phyloP scores from a whole-genome alignment of 2,113 vertebrate species.

The Promerops cafer region DNA sequence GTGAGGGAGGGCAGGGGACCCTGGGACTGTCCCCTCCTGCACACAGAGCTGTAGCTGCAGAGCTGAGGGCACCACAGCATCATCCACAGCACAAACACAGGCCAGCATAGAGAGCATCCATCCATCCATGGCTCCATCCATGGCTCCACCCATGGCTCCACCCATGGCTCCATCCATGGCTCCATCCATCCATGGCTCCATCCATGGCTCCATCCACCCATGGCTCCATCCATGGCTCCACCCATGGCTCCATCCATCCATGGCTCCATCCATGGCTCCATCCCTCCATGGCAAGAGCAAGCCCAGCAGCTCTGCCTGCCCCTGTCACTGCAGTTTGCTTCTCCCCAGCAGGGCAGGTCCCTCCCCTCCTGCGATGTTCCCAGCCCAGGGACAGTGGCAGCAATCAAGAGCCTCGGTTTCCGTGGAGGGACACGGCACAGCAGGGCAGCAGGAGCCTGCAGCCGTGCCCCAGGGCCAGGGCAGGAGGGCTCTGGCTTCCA shows the following conservation, averaged over 20 bases:
- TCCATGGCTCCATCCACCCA: neutral
- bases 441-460: neutral
- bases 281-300: neutral
- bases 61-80: rapidly evolving
- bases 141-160: neutral
- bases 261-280: neutral
- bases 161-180: neutral
- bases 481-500: neutral
- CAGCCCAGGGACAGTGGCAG: neutral
- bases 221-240: neutral
- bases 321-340: neutral
- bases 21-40: neutral
- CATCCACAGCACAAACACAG: neutral
- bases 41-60: rapidly evolving
- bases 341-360: neutral
- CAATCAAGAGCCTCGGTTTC: neutral
- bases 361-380: neutral
- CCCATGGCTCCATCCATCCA: neutral
- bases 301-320: neutral
- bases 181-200: too few relatives aligned
- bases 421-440: neutral
- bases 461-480: neutral
- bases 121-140: neutral
- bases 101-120: neutral
- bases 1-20: rapidly evolving